Conservation (phyloP, 30 jellyfish, hydroid and myxozoan species). For the Hydra vulgaris region DNA sequence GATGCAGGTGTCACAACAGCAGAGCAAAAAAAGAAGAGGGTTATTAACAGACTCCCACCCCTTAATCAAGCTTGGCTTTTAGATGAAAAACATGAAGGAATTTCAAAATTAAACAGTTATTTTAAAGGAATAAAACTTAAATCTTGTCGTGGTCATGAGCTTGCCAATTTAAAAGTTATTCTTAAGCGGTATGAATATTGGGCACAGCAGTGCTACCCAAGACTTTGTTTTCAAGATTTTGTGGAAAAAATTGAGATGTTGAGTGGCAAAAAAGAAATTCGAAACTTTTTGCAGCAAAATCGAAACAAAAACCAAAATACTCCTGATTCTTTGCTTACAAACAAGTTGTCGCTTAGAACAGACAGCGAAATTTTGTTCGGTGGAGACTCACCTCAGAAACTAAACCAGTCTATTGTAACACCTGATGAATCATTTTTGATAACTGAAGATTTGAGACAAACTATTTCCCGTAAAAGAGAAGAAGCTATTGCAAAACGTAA, state of each 20-base stretch:
- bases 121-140: slow-evolving; percentile 10
- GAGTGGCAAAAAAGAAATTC: slow-evolving; percentile 19
- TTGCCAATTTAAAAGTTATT: slow-evolving; percentile 13
- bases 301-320: slow-evolving; percentile 2
- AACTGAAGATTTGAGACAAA: slow-evolving; percentile 25
- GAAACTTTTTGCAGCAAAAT: slow-evolving; percentile 14
- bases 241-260: slow-evolving; percentile 37
- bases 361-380: background rate
- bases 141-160: slow-evolving; percentile 22
- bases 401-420: background rate
- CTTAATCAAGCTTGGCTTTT: slow-evolving; percentile 28
- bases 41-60: slow-evolving; percentile 15
- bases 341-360: background rate
- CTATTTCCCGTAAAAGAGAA: slow-evolving; percentile 17
- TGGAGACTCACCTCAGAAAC: background rate
- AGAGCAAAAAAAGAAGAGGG: slow-evolving; percentile 4
- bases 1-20: slow-evolving; percentile 14
- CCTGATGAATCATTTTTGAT: background rate
- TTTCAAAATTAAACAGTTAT: slow-evolving; percentile 18
- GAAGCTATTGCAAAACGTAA: slow-evolving; percentile 39
- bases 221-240: slow-evolving; percentile 36
- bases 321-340: background rate
- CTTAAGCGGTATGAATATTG: slow-evolving; percentile 36
- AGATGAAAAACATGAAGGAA: slow-evolving; percentile 19
- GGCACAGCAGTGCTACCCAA: slow-evolving; percentile 45